Evolutionary conservation across 1,140 invertebrate genomes (phyloP), one percentile per base, ranked within the genome.

Genomic region (Diorhabda sublineata): DNA sequence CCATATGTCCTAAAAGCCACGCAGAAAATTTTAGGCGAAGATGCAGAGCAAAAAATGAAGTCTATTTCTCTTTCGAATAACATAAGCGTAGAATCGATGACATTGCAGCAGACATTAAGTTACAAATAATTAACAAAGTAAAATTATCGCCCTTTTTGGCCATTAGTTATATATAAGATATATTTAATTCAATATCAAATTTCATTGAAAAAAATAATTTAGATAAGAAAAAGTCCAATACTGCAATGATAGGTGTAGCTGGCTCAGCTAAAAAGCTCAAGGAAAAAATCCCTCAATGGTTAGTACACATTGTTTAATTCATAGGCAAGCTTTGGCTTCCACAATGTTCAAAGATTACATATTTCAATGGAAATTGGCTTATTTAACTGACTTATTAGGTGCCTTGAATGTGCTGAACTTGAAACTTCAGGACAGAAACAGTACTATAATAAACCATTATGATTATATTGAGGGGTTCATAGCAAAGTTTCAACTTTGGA

Each of bases 181-280:
- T 71, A 67, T 74, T 76, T 70, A 71, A 76, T 71, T 72, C 64
- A 71, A 70, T 74, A 71, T 64, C 74, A 61, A 65, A 61, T 66
- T 75, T 70, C 69, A 64, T 71, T 58, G 59, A 73, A 66, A 73
- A 76, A 72, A 74, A 76, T 64, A 73, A 11, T 69, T 61, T 77
- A 45, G 66, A 66, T 66, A 76, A 74, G 70, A 63, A 74, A n/a
- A 69, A 76, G 45, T 73, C 71, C 56, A 66, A 75, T 71, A 75
- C 73, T 72, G 74, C 78, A 60, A 79, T 81, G 79, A 70, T 75
- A 47, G 76, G 78, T 68, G 73, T 68, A 68, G 74, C 70, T 69
- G 75, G 77, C 71, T 74, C 73, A 69, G 68, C 26, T 26, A 26
- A 26, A 26, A 26, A 26, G 26, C 26, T 26, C 26, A 26, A 26